A percentile compares a stretch with the other conserved stretches of the same genome.
Conservation (phyloP, 2,888 invertebrate species). For the Thymelicus lineola region DNA sequence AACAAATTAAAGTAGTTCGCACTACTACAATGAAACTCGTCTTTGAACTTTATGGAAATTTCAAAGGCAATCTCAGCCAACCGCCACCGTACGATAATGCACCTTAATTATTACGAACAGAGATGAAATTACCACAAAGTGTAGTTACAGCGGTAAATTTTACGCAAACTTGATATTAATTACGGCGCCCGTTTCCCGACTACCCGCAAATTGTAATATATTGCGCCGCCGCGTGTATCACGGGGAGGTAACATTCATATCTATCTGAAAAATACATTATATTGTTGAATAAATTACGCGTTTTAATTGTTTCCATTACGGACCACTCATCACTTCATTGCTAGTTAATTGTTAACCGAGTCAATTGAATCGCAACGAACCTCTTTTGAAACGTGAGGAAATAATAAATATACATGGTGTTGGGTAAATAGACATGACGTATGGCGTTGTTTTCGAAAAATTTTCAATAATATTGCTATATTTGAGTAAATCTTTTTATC, state of each 20-base stretch:
- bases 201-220: constrained; percentile 57
- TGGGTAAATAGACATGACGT: too few relatives aligned
- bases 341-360: background rate
- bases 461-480: too few relatives aligned
- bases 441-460: too few relatives aligned
- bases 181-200: constrained; percentile 62
- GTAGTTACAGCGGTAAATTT: constrained; percentile 58
- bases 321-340: constrained; percentile 4
- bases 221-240: constrained; percentile 46
- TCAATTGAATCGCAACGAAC: background rate
- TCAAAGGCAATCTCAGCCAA: constrained; percentile 45
- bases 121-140: constrained; percentile 51
- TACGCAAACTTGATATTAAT: constrained; percentile 80
- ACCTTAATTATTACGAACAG: constrained; percentile 44
- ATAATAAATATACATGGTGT: too few relatives aligned
- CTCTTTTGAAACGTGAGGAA: background rate
- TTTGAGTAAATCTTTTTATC: too few relatives aligned
- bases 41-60: constrained; percentile 51
- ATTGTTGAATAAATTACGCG: constrained; percentile 30
- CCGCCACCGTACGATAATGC: constrained; percentile 23
- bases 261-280: constrained; percentile 32
- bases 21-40: constrained; percentile 49
- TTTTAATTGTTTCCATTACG: constrained; percentile 18
- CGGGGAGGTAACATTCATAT: constrained; percentile 42
- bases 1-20: constrained; percentile 42